These are phyloP conservation scores for Atta cephalotes DNA, from an alignment of 1,140 invertebrate species.

Conservation along the genomic window DNA sequence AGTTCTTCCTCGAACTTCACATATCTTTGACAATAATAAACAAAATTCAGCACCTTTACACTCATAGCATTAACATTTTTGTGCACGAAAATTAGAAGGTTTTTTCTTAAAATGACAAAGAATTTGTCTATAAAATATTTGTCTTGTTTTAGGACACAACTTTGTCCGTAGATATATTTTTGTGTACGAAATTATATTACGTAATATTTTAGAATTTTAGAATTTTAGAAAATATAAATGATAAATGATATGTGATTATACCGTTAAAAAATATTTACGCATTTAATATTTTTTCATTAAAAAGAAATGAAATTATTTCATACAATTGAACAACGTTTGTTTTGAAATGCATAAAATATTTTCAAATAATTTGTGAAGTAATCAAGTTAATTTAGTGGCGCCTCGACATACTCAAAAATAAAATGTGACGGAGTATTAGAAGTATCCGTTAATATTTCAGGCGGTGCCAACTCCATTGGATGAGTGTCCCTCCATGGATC, in stretches of 20 bases:
- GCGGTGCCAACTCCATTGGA: constrained; percentile 75
- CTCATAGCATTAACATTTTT: no score
- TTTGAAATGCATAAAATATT: constrained; percentile 38
- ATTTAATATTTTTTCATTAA: constrained; percentile 7
- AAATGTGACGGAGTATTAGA: constrained; percentile 78
- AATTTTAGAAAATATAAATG: not conserved
- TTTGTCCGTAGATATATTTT: not conserved
- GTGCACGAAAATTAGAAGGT: no score
- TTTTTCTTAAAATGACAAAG: no score
- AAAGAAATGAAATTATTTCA: not conserved
- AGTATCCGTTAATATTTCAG: constrained; percentile 75
- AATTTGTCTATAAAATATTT: no score
- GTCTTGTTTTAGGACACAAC: no score
- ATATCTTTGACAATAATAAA: no score
- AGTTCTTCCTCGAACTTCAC: no score
- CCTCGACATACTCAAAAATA: constrained; percentile 84
- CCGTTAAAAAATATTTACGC: not conserved
- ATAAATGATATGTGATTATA: not conserved
- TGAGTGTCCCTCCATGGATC: constrained; percentile 77
- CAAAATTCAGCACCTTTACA: no score
- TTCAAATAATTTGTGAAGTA: not conserved
- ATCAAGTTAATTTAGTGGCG: constrained; percentile 81
- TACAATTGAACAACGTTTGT: not conserved
- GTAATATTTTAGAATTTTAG: not conserved
- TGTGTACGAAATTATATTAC: not conserved